These are phyloP conservation scores for Drosophila pegasa DNA, from an alignment of 2,888 invertebrate species.

Conservation along the genomic window DNA sequence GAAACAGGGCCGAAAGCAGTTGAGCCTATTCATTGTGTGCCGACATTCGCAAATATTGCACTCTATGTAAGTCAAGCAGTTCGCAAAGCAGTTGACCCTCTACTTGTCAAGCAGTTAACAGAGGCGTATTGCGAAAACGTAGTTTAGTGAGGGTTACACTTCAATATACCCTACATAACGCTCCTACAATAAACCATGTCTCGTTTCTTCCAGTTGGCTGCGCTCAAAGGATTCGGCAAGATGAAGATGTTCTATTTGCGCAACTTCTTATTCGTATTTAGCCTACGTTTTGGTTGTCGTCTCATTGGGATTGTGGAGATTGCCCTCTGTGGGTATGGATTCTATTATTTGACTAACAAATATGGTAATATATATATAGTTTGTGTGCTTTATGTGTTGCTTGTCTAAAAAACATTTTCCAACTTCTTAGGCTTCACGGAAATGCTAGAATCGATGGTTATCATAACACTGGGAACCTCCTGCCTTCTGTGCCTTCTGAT, in stretches of 20 bases:
- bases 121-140: neutral
- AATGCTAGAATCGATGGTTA: conserved; percentile 36
- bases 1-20: conserved; percentile 11
- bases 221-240: neutral
- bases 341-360: neutral
- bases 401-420: neutral
- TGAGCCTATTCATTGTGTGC: neutral
- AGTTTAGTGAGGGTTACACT: neutral
- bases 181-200: neutral
- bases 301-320: conserved; percentile 35
- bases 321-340: conserved; percentile 10
- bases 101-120: neutral
- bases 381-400: neutral
- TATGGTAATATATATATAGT: conserved; percentile 19
- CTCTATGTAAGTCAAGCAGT: conserved; percentile 5
- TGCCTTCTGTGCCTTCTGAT: conserved; percentile 26
- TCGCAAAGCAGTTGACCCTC: neutral
- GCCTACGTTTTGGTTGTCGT: conserved; percentile 43
- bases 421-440: conserved; percentile 28
- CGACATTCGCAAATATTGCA: conserved; percentile 5
- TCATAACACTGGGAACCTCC: conserved; percentile 33
- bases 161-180: neutral
- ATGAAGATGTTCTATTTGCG: conserved; percentile 38
- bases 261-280: conserved; percentile 36
- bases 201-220: conserved; percentile 7